These are phyloP conservation scores for Melanotaenia parkinsoni DNA, from an alignment of 2,797 vertebrate species.

Conservation along the genomic window DNA sequence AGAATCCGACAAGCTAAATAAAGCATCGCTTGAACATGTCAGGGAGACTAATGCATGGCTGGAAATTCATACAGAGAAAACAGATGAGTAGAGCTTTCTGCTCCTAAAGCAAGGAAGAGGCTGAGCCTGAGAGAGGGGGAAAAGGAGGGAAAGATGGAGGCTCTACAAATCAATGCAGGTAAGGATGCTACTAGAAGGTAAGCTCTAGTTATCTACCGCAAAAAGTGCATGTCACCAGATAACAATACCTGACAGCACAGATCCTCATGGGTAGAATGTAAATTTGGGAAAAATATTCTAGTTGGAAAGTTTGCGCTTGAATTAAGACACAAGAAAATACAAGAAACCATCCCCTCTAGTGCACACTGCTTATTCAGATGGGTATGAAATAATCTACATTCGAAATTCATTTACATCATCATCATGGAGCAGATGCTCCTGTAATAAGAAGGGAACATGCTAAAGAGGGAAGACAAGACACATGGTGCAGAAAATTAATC, in stretches of 20 bases:
- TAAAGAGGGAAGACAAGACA: constrained; percentile 79
- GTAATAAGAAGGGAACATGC: constrained; percentile 72
- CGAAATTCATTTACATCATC: constrained; percentile 81
- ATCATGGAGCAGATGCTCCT: constrained; percentile 78
- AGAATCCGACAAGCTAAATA: constrained; percentile 99
- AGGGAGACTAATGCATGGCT: constrained; percentile 77
- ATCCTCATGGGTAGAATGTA: constrained; percentile 61
- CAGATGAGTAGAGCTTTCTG: constrained; percentile 82
- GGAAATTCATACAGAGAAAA: constrained; percentile 83
- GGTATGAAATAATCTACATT: constrained; percentile 75
- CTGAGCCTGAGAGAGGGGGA: constrained; percentile 48
- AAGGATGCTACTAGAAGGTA: constrained; percentile 72
- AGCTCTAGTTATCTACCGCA: constrained; percentile 78
- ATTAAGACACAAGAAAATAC: constrained; percentile 70
- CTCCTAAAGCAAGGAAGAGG: constrained; percentile 71
- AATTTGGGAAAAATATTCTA: constrained; percentile 52
- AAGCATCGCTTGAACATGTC: constrained; percentile 84
- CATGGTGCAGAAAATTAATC: constrained; percentile 82
- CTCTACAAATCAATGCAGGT: constrained; percentile 79
- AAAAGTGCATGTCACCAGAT: constrained; percentile 73
- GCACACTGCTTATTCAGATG: constrained; percentile 65
- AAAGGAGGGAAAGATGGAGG: constrained; percentile 40
- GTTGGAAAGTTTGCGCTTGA: constrained; percentile 58
- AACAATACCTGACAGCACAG: constrained; percentile 74
- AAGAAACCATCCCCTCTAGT: constrained; percentile 58